Percentiles rank a stretch among this genome's conserved stretches.
Evolutionary conservation across 2,888 invertebrate genomes (phyloP).

Genomic region (Acanthosepion esculentum): DNA sequence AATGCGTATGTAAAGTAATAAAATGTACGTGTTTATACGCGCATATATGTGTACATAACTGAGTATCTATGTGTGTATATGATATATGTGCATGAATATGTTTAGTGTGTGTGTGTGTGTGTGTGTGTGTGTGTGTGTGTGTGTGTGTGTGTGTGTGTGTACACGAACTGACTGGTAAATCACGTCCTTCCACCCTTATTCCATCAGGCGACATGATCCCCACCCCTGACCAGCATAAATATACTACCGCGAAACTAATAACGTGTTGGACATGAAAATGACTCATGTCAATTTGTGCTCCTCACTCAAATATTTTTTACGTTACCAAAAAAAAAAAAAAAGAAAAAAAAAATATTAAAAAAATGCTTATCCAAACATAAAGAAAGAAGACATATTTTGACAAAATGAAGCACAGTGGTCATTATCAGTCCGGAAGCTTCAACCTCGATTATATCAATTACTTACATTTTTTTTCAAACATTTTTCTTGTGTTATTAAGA

Average conservation of each 20-base stretch:
- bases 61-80: neutral
- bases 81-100: neutral
- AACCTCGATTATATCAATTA: neutral
- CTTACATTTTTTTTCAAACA: slow-evolving; percentile 14
- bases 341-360: no score
- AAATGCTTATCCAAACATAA: neutral
- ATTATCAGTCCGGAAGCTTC: neutral
- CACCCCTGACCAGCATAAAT: neutral
- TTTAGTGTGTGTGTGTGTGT: neutral
- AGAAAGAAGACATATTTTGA: neutral
- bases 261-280: neutral
- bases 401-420: neutral
- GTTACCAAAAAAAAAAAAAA: neutral
- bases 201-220: slow-evolving; percentile 33
- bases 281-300: slow-evolving; percentile 13
- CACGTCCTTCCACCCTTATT: neutral
- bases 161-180: neutral
- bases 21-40: neutral
- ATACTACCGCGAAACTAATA: neutral
- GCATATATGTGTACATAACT: neutral
- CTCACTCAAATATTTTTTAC: neutral
- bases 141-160: neutral
- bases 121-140: neutral
- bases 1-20: no score
- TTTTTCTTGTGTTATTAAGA: neutral